Conservation (phyloP, 2,113 vertebrate species). For the Chitala chitala region DNA sequence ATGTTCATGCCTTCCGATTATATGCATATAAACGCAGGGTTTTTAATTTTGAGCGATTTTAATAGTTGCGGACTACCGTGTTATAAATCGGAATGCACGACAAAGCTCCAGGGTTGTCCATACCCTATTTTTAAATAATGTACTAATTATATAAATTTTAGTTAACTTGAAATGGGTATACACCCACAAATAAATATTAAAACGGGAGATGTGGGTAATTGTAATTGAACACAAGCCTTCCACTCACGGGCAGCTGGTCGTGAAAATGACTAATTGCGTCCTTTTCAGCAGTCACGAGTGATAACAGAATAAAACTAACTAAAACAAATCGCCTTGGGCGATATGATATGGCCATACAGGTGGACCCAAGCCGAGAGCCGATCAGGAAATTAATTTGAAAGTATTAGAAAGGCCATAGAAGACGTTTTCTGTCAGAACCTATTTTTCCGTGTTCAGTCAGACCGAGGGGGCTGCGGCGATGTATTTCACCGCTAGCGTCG, state of each 20-base stretch:
- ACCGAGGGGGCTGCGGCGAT: slow-evolving; percentile 38
- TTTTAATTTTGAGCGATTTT: background rate
- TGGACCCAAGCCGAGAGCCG: slow-evolving; percentile 47
- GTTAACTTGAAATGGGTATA: background rate
- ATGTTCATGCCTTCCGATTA: background rate
- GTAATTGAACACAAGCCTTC: slow-evolving; percentile 29
- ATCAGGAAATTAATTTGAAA: slow-evolving; percentile 47
- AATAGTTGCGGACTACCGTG: no score
- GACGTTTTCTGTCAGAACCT: slow-evolving; percentile 59
- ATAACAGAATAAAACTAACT: slow-evolving; percentile 33
- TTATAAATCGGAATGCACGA: no score
- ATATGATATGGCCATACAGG: slow-evolving; percentile 37
- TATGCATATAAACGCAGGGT: background rate
- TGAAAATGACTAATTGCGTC: slow-evolving; percentile 24
- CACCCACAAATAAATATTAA: background rate
- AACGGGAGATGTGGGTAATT: background rate
- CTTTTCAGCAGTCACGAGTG: slow-evolving; percentile 29
- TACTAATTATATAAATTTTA: no score
- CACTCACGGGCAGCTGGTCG: slow-evolving; percentile 7
- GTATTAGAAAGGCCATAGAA: slow-evolving; percentile 50
- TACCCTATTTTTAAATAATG: no score
- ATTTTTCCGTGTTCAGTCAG: slow-evolving; percentile 51
- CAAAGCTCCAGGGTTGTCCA: no score
- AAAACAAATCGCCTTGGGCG: slow-evolving; percentile 52
- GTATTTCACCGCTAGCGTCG: slow-evolving; percentile 26